Conservation (phyloP, 2,113 vertebrate genomes). For the Elgaria multicarinata region DNA sequence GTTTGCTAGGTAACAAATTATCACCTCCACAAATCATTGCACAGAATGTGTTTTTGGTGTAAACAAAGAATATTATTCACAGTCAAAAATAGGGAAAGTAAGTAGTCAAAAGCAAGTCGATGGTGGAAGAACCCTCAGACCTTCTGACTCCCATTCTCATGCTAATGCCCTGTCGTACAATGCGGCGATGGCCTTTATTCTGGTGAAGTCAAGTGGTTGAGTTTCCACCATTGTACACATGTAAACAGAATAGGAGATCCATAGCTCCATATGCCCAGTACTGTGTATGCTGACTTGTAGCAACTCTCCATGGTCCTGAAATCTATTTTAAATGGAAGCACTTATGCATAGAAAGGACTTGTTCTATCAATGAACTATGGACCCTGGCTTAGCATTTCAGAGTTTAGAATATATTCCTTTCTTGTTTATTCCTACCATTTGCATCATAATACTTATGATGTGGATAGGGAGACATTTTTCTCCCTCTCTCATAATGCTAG, state of each 20-base stretch:
- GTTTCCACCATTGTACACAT: background rate
- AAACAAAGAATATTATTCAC: background rate
- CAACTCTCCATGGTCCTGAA: conserved; percentile 14
- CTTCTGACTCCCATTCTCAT: background rate
- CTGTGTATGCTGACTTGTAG: background rate
- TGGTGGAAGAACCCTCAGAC: background rate
- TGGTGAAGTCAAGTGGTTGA: background rate
- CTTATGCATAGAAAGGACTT: background rate
- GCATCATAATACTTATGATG: no score
- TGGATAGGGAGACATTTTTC: no score
- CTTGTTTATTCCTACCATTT: background rate
- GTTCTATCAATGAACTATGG: background rate
- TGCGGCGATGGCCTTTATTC: background rate
- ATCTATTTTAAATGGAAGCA: background rate
- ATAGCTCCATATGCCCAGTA: background rate
- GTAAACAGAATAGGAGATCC: background rate
- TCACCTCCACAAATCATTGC: background rate
- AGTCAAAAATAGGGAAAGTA: background rate
- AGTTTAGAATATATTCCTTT: background rate
- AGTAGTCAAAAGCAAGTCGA: background rate
- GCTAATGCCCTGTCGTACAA: background rate
- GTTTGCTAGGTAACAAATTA: background rate
- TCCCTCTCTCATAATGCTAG: no score
- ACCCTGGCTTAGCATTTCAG: background rate
- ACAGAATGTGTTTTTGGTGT: background rate